phyloP scores from a whole-genome alignment of 2,113 vertebrate genomes.

The Eurystomus gularis region DNA sequence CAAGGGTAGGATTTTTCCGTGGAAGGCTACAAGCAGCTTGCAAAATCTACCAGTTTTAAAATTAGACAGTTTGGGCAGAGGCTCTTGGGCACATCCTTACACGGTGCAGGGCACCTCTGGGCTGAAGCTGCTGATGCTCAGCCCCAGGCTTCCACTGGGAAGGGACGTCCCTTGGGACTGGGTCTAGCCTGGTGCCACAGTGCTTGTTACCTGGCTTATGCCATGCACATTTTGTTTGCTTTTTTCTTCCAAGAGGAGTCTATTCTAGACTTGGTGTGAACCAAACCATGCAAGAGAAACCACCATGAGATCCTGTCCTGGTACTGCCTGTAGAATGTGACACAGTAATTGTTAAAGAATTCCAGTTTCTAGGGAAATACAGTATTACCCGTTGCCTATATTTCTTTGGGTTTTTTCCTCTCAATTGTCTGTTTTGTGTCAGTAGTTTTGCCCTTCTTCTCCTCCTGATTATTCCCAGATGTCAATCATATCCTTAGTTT shows the following conservation, averaged over 20 bases:
- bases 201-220: neutral
- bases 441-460: neutral
- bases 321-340: rapidly evolving
- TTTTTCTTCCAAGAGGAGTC: neutral
- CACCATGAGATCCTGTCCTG: neutral
- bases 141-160: neutral
- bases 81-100: neutral
- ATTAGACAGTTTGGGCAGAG: neutral
- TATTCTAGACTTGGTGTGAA: neutral
- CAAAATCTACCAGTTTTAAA: neutral
- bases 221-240: rapidly evolving
- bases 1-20: neutral
- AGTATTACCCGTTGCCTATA: neutral
- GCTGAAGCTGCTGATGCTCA: neutral
- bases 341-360: neutral
- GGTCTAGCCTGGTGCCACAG: rapidly evolving
- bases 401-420: neutral
- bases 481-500: neutral
- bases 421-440: neutral
- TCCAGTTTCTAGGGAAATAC: neutral
- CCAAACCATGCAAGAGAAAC: neutral
- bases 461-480: neutral
- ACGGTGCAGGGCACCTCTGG: rapidly evolving
- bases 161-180: neutral
- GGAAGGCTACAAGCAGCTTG: neutral